These are phyloP conservation scores for Magallana angulata DNA, from an alignment of 1,140 invertebrate species.

Conservation along the genomic window DNA sequence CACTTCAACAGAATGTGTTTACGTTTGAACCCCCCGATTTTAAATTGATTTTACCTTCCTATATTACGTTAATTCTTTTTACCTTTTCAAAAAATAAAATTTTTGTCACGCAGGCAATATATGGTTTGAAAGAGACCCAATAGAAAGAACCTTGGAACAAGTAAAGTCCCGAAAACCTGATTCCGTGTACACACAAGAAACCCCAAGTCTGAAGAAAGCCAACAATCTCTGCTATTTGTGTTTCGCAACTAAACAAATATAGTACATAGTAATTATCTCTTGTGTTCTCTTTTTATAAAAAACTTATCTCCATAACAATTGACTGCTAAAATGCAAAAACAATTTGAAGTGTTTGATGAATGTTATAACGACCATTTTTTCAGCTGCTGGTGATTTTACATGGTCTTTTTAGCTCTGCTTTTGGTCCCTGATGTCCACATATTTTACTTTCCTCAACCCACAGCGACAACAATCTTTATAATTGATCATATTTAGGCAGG, in stretches of 20 bases:
- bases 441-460: neutral
- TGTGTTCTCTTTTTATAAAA: neutral
- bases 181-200: neutral
- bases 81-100: neutral
- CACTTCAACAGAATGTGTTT: slow-evolving; percentile 15
- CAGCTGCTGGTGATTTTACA: neutral
- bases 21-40: neutral
- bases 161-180: neutral
- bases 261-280: slow-evolving; percentile 19
- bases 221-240: neutral
- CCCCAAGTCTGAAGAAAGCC: neutral
- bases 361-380: neutral
- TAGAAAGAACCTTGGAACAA: slow-evolving; percentile 17
- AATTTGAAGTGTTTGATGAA: neutral
- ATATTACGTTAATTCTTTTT: slow-evolving; percentile 1
- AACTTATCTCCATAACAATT: neutral
- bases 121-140: slow-evolving; percentile 10
- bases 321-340: neutral
- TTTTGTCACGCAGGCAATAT: slow-evolving; percentile 13
- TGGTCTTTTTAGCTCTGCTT: neutral
- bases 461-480: slow-evolving; percentile 4
- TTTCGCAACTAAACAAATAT: slow-evolving; percentile 21
- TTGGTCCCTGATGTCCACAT: neutral
- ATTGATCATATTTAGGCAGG: slow-evolving; percentile 32
- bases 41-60: slow-evolving; percentile 29